Evolutionary conservation across 1,140 invertebrate genomes (phyloP), one percentile per base, ranked within the genome.

Genomic region (Drosophila sturtevanti): DNA sequence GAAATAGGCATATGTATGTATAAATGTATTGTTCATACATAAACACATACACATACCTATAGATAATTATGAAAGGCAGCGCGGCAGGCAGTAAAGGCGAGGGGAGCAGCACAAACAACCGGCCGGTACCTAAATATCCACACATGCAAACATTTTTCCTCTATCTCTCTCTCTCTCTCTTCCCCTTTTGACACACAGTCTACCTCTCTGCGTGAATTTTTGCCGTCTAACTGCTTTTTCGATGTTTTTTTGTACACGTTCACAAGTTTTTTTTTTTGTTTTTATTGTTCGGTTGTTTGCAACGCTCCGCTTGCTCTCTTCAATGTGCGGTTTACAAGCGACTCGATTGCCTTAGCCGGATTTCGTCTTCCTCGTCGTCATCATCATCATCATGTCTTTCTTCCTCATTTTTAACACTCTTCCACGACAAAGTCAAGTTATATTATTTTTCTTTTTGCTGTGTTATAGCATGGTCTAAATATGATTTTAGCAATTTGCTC

Each of bases 201-300:
- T 35, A 21, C 24, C 22, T 62, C 35, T 69, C 55, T 58, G 44
- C 66, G 52, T 77, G 58, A 66, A 59, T 66, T 74, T 81, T 67
- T 73, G 72, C 60, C 59, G 84, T 89, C 69, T 77, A 87, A 79
- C 79, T 80, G 63, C 79, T 87, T 76, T 77, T 78, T 86, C 27
- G 27, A 31, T 86, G 81, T 86, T 74, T 77, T 77, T 82, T 87
- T 89, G 79, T 89, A 89, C 72, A 87, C 84, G 79, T 87, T 87
- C 77, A 89, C 82, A 89, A 84, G 66, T 74, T 82, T 38, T 59
- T 59, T 56, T 52, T 51, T n/a, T n/a, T n/a, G n/a, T n/a, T 54
- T 56, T 56, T 56, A 56, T 35, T 86, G 73, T 71, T 74, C 67
- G 81, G 64, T 63, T 70, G 54, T 82, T 82, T 73, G 68, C 72